Percentiles rank a stretch among this genome's conserved stretches.
Conservation (phyloP, 2,113 vertebrate species). For the Pholis gunnellus region DNA sequence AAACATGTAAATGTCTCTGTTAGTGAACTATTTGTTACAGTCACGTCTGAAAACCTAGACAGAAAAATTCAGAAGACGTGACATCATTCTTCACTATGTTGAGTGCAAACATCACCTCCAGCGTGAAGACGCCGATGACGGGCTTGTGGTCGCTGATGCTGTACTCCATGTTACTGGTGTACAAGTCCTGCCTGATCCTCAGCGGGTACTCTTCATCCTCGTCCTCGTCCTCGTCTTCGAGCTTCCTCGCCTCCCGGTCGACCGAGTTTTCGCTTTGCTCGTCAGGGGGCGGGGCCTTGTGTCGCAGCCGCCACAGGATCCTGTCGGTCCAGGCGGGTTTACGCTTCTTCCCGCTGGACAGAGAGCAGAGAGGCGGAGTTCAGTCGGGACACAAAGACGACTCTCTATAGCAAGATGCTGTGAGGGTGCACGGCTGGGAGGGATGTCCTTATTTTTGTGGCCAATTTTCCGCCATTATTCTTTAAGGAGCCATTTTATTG, state of each 20-base stretch:
- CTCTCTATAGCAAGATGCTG: not conserved
- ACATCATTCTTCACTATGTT: not conserved
- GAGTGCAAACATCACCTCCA: constrained; percentile 84
- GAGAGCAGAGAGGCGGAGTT: constrained; percentile 2
- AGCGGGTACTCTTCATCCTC: constrained; percentile 75
- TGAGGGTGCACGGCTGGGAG: not conserved
- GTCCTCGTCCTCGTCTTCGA: constrained; percentile 32
- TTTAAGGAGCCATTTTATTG: too few relatives aligned
- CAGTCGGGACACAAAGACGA: constrained; percentile 5
- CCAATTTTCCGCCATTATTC: too few relatives aligned
- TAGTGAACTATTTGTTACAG: too few relatives aligned
- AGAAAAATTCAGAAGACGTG: too few relatives aligned
- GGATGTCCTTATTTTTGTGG: not conserved
- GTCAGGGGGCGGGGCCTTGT: constrained; percentile 43
- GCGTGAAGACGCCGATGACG: constrained; percentile 87
- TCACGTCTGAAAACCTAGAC: too few relatives aligned
- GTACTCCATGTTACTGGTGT: constrained; percentile 91
- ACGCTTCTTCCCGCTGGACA: constrained; percentile 90
- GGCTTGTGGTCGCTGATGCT: constrained; percentile 97
- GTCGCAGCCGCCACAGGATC: constrained; percentile 91
- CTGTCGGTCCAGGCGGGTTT: constrained; percentile 98
- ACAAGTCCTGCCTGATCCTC: constrained; percentile 84
- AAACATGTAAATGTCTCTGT: too few relatives aligned
- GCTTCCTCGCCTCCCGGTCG: not conserved
- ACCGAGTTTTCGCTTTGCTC: constrained; percentile 22